Evolutionary conservation across 2,113 vertebrate genomes (phyloP).

Genomic region (Solea solea): DNA sequence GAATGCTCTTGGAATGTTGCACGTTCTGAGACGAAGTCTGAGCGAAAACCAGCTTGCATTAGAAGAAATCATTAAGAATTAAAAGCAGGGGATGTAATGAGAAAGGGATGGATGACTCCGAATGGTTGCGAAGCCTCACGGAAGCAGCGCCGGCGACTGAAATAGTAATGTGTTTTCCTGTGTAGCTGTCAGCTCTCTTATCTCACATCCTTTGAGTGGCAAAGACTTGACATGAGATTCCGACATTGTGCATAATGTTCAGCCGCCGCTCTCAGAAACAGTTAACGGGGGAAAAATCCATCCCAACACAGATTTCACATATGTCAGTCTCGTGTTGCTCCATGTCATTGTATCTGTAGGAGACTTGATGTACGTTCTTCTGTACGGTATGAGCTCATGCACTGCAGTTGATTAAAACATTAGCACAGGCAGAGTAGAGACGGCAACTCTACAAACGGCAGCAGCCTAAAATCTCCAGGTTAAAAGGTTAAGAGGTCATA

Average conservation of each 20-base stretch:
- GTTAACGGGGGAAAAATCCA: constrained; percentile 34
- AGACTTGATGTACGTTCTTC: no score
- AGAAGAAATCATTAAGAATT: constrained; percentile 81
- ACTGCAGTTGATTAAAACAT: no score
- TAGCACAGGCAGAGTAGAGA: no score
- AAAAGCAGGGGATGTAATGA: constrained; percentile 33
- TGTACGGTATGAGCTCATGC: no score
- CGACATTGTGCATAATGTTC: constrained; percentile 32
- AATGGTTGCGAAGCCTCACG: constrained; percentile 56
- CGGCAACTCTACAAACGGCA: neutral
- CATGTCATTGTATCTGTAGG: neutral
- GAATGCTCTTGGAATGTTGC: constrained; percentile 58
- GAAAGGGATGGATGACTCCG: constrained; percentile 35
- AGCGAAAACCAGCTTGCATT: constrained; percentile 55
- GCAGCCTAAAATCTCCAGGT: constrained; percentile 34
- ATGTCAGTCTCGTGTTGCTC: constrained; percentile 25
- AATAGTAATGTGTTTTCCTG: constrained; percentile 69
- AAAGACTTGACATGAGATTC: constrained; percentile 49
- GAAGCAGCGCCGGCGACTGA: constrained; percentile 56
- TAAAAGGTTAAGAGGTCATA: constrained; percentile 61
- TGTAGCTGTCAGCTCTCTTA: constrained; percentile 60
- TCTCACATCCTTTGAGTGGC: constrained; percentile 45
- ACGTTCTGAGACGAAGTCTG: constrained; percentile 27
- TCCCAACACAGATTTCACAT: constrained; percentile 7
- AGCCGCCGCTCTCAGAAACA: constrained; percentile 13